Base-by-base conservation (phyloP, 2,113 vertebrate genomes). In the Leuciscus idus region DNA sequence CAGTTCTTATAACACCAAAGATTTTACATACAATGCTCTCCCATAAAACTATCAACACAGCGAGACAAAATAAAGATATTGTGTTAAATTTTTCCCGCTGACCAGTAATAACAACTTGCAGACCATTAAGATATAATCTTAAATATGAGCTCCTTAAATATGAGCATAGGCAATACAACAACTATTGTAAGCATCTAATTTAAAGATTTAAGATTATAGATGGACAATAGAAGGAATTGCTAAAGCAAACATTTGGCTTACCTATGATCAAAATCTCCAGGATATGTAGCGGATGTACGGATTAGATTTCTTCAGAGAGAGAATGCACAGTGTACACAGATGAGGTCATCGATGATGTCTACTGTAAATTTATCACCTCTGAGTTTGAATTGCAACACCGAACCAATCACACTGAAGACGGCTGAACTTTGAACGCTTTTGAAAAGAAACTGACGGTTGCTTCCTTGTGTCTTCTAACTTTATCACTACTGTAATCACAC, bases 341-440 rank as follows among this genome's bases (percentile, higher is more conserved):
- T 79, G 77, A 79, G 55, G 9, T 80, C 77, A 80, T 26, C 1
- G 21, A 0, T 36, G 10, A 36, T 23, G 75, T 13, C 30, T n/a
- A 80, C 33, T 6, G 30, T 61, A 26, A 21, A 43, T 79, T 4
- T 36, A 55, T 80, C 33, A 61, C 11, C 26, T 21, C 30, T 26
- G 55, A 61, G 77, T 79, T 61, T 15, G 50, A 77, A 77, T 77
- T 55, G 55, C 26, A 55, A 3, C 4, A 33, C 26, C 9, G 52
- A 39, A 80, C 77, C 55, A 80, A 80, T 80, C 55, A 36, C 52
- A 21, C 4, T 61, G 12, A 80, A 80, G 33, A 80, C 21, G 6
- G 15, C 33, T 5, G 68, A 87, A 87, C 73, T 62, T 75, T 86
- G 88, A 90, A 85, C 48, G 50, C 21, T 9, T n/a, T 15, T 73